Evolutionary conservation across 2,888 invertebrate species (phyloP).

Genomic region (Drosophila stalkeri): DNA sequence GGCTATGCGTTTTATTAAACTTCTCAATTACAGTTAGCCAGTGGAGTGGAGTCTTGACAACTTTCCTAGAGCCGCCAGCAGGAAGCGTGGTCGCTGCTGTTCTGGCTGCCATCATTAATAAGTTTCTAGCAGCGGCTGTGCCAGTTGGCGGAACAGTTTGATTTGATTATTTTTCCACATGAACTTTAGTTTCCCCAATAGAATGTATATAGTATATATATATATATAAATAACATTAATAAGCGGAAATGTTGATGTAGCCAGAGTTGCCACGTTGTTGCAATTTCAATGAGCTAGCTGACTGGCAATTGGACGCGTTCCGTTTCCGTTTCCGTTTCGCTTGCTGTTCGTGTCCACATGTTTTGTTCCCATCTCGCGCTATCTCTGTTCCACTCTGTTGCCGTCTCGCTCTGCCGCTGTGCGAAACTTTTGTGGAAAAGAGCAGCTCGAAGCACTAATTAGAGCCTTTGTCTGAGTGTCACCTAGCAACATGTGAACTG

Average conservation of each 20-base stretch:
- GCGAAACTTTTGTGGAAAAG: conserved; percentile 13
- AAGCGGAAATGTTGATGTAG: conserved; percentile 1
- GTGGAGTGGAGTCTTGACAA: conserved; percentile 16
- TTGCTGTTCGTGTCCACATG: neutral
- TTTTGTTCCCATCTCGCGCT: neutral
- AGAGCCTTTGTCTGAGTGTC: neutral
- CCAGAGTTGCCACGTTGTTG: conserved; percentile 27
- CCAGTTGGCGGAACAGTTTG: conserved; percentile 43
- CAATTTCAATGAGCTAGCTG: conserved; percentile 41
- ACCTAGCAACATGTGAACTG: conserved; percentile 2
- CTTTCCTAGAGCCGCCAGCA: neutral
- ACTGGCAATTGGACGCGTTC: conserved; percentile 28
- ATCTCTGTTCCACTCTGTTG: no score
- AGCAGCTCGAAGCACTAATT: neutral
- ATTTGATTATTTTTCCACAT: conserved; percentile 30
- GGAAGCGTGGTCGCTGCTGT: conserved; percentile 12
- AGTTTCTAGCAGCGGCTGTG: conserved; percentile 34
- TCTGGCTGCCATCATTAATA: conserved; percentile 42
- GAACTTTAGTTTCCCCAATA: neutral
- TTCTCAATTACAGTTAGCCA: conserved; percentile 21
- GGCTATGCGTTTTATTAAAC: conserved; percentile 24
- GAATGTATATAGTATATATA: no score
- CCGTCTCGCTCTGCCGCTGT: neutral
- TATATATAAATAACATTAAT: neutral
- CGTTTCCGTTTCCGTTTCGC: conserved; percentile 17